Base-by-base conservation (phyloP, 1,140 invertebrate genomes). In the Stratiolaelaps scimitus region DNA sequence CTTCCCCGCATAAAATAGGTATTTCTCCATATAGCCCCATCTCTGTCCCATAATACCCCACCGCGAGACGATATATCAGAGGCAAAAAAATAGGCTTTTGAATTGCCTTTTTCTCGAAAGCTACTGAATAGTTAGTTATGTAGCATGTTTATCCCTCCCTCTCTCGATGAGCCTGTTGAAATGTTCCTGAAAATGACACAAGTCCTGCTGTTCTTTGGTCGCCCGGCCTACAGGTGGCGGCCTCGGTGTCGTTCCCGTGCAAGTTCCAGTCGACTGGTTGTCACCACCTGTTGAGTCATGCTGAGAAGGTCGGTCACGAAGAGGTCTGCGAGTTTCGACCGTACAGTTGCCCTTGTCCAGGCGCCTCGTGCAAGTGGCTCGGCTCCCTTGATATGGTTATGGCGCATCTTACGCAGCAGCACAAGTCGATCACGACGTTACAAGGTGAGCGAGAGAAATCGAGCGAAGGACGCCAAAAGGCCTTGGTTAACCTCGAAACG, bases 391-490 rank as follows among this genome's bases (percentile, higher is more conserved):
- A 94, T 73, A 85, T 93, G 80, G 93, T 94, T 0, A 98, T 98
- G 95, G 85, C 87, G 56, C 95, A 99, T 79, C 81, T 99, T 44
- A 88, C 96, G 81, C 90, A 91, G 80, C 86, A 88, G 65, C 96
- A 99, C 76, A 98, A 98, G 79, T 96, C 92, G 71, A 99, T 99
- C 70, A 99, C 96, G 2, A 99, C 95, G 46, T 80, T 99, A 69
- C 81, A 84, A 79, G 82, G 81, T 81, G 70, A 65, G 65, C 29
- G 60, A 45, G 23, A 26, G 23, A 30, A 47, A 46, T 10, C 45
- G 65, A 29, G 28, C 28, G 20, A 53, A 23, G 47, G 10, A 6
- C 19, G 29, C 10, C 26, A 10, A 26, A 40, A 19, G 26, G n/a
- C n/a, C n/a, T n/a, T n/a, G n/a, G n/a, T n/a, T n/a, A n/a, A n/a